Conservation (phyloP, 2,888 invertebrate species). For the Nomada lathburiana region DNA sequence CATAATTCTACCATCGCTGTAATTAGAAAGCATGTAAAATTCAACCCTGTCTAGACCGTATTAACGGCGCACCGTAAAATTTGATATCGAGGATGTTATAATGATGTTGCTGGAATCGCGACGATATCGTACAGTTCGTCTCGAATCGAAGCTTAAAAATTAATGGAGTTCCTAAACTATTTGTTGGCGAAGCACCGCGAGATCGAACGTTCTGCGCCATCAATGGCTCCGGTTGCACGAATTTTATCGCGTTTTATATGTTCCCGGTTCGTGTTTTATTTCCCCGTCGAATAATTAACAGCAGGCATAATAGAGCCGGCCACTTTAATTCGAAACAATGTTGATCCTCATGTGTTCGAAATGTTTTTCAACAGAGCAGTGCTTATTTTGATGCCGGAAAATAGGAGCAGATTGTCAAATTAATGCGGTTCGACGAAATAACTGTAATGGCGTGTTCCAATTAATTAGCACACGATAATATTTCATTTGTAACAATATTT, state of each 20-base stretch:
- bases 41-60: slow-evolving; percentile 3
- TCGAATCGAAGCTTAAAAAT: slow-evolving; percentile 37
- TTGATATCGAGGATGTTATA: slow-evolving; percentile 37
- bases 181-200: not conserved
- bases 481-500: not conserved
- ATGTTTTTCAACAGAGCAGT: no score
- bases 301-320: not conserved
- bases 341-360: not conserved
- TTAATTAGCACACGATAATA: not conserved
- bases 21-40: slow-evolving; percentile 27
- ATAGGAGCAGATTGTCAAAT: slow-evolving; percentile 5
- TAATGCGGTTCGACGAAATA: not conserved
- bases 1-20: slow-evolving; percentile 14
- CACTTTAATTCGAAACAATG: not conserved
- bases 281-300: not conserved
- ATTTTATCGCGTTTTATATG: slow-evolving; percentile 6
- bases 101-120: slow-evolving; percentile 22
- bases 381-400: not conserved
- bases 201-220: not conserved
- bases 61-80: slow-evolving; percentile 39
- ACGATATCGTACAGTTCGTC: not conserved
- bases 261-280: not conserved
- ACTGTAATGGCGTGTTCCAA: not conserved
- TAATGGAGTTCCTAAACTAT: slow-evolving; percentile 30
- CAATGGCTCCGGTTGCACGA: not conserved